phyloP scores from a whole-genome alignment of 92 coral and sea anemone species.

The Scolanthus callimorphus region DNA sequence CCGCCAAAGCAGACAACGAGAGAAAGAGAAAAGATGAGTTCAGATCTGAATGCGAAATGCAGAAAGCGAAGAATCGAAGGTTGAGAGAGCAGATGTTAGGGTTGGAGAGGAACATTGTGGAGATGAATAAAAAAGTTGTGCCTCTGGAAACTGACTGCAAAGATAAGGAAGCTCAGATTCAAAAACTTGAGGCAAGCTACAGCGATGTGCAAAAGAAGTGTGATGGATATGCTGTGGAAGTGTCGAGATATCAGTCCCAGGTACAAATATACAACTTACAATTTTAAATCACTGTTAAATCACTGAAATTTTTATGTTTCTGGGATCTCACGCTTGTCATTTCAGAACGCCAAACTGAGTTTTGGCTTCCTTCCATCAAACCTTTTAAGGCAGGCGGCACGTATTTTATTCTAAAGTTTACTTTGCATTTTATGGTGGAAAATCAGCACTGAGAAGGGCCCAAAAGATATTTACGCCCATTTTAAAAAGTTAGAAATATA shows the following conservation, averaged over 20 bases:
- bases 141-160: slow-evolving; percentile 26
- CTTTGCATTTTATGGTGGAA: no score
- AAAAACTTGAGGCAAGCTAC: slow-evolving; percentile 39
- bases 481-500: no score
- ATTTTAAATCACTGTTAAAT: no score
- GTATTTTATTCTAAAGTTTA: no score
- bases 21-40: slow-evolving; percentile 29
- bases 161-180: slow-evolving; percentile 27
- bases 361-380: no score
- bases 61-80: slow-evolving; percentile 33
- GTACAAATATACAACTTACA: no score
- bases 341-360: no score
- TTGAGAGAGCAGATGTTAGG: slow-evolving; percentile 1
- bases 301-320: no score
- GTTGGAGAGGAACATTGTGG: slow-evolving; percentile 23
- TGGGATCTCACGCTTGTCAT: no score
- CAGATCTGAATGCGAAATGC: slow-evolving; percentile 6
- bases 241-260: background rate
- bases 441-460: no score
- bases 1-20: slow-evolving; percentile 21
- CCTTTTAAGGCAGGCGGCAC: no score
- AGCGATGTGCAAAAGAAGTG: slow-evolving; percentile 14
- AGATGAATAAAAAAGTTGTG: slow-evolving; percentile 30
- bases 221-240: background rate
- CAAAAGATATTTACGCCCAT: no score